These are phyloP conservation scores for Catocala sponsa DNA, from an alignment of 2,888 invertebrate genomes.

Conservation along the genomic window DNA sequence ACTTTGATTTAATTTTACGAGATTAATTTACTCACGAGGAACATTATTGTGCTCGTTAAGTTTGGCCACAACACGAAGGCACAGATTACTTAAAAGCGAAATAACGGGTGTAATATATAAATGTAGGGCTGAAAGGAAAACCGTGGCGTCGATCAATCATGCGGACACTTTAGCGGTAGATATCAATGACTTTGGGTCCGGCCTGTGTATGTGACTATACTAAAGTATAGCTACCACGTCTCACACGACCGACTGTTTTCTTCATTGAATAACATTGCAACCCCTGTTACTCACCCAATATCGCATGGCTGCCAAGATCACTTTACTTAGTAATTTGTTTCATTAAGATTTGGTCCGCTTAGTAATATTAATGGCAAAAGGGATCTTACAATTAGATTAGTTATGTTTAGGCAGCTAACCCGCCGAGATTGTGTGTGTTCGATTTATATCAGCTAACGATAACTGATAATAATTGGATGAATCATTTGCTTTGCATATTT, in stretches of 20 bases:
- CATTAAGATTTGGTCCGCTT: slow-evolving; percentile 43
- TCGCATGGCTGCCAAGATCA: slow-evolving; percentile 46
- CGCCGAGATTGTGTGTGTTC: slow-evolving; percentile 28
- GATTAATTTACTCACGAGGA: no score
- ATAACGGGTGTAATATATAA: slow-evolving; percentile 60
- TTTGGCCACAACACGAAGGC: no score
- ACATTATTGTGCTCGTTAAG: no score
- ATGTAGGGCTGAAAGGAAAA: slow-evolving; percentile 54
- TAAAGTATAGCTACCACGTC: slow-evolving; percentile 24
- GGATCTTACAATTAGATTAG: slow-evolving; percentile 38
- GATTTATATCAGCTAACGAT: background rate
- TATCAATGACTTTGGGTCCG: slow-evolving; percentile 58
- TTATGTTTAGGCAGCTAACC: slow-evolving; percentile 25
- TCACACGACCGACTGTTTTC: slow-evolving; percentile 48
- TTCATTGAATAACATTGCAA: slow-evolving; percentile 57
- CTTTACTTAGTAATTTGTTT: slow-evolving; percentile 54
- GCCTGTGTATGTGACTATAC: slow-evolving; percentile 29
- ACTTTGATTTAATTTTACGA: no score
- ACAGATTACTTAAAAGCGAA: slow-evolving; percentile 59
- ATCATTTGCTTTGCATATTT: no score
- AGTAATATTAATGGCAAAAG: slow-evolving; percentile 45
- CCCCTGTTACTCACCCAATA: slow-evolving; percentile 48
- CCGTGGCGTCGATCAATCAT: slow-evolving; percentile 71
- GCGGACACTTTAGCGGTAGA: slow-evolving; percentile 64
- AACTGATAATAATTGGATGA: slow-evolving; percentile 22